These are phyloP conservation scores for Gila robusta DNA, from an alignment of 2,797 vertebrate genomes.

Conservation along the genomic window DNA sequence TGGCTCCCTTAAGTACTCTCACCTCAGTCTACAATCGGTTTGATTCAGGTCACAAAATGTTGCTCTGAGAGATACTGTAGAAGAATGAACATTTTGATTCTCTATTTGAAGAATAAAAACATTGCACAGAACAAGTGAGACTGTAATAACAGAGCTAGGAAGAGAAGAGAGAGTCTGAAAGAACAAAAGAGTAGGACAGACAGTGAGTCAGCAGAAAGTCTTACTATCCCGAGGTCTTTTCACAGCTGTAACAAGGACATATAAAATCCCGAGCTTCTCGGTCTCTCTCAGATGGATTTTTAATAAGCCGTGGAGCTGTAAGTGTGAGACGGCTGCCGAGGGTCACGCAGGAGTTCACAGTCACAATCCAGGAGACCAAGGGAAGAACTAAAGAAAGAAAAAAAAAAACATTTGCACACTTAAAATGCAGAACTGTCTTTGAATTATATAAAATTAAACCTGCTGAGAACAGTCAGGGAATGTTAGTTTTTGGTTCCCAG, in stretches of 20 bases:
- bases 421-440: not conserved
- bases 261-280: not conserved
- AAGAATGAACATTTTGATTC: not conserved
- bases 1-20: not conserved
- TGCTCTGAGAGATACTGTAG: not conserved
- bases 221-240: conserved; percentile 29
- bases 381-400: not conserved
- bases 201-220: conserved; percentile 28
- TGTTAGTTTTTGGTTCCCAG: not conserved
- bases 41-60: not conserved
- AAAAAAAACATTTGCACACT: not conserved
- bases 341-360: conserved; percentile 27
- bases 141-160: not conserved
- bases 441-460: not conserved
- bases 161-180: not conserved
- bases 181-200: conserved; percentile 12
- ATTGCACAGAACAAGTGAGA: not conserved
- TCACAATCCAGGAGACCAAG: not conserved
- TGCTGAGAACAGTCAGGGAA: not conserved
- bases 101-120: conserved; percentile 3
- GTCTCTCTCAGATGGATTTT: conserved; percentile 14
- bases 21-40: not conserved
- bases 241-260: conserved; percentile 35
- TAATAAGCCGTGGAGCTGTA: conserved; percentile 7
- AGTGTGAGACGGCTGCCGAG: not conserved